These are phyloP conservation scores for Spondyliosoma cantharus DNA, from an alignment of 2,797 vertebrate species.

Conservation along the genomic window DNA sequence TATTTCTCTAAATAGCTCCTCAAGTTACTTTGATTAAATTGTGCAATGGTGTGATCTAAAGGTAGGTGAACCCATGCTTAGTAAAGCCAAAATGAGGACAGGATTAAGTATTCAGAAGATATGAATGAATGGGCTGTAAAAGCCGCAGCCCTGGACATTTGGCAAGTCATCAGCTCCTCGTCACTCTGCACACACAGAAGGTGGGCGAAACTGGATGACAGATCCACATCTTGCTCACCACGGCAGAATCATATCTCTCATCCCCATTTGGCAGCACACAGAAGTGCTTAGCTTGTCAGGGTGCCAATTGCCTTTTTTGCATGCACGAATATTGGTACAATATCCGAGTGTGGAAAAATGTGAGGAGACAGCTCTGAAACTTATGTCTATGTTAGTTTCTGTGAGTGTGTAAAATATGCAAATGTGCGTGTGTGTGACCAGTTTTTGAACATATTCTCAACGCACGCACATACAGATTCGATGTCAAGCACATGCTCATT, in stretches of 20 bases:
- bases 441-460: constrained; percentile 5
- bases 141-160: constrained; percentile 64
- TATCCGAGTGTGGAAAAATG: constrained; percentile 36
- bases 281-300: constrained; percentile 40
- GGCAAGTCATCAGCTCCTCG: constrained; percentile 68
- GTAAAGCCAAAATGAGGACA: constrained; percentile 50
- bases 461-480: neutral
- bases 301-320: constrained; percentile 51
- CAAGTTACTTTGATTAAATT: constrained; percentile 50
- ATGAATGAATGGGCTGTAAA: constrained; percentile 66
- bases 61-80: constrained; percentile 39
- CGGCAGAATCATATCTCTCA: constrained; percentile 64
- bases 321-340: constrained; percentile 41
- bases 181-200: constrained; percentile 50
- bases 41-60: constrained; percentile 52
- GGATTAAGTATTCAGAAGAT: constrained; percentile 59
- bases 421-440: constrained; percentile 2
- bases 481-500: neutral
- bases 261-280: constrained; percentile 55
- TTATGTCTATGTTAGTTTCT: constrained; percentile 21
- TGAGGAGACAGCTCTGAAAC: constrained; percentile 49
- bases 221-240: constrained; percentile 54
- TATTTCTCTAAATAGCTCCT: constrained; percentile 26
- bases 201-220: constrained; percentile 52
- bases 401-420: constrained; percentile 36